A percentile compares a stretch with the other conserved stretches of the same genome.
These are phyloP conservation scores for Oncorhynchus nerka DNA, from an alignment of 2,113 vertebrate genomes.

Conservation along the genomic window DNA sequence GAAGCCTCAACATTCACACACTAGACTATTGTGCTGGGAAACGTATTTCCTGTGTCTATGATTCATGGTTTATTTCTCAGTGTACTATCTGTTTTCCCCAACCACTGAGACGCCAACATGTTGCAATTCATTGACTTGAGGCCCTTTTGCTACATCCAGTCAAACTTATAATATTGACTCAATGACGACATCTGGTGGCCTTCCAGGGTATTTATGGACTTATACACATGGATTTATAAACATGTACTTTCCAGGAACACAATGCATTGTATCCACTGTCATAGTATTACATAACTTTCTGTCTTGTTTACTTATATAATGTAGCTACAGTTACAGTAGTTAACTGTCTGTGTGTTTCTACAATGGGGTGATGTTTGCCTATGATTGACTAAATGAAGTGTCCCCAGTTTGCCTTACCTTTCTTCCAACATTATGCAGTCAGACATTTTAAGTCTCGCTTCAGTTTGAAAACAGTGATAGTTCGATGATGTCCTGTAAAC, in stretches of 20 bases:
- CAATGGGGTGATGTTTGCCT: not conserved
- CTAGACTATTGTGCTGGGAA: not conserved
- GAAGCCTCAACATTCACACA: too few relatives aligned
- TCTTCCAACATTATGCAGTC: not conserved
- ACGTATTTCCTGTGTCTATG: not conserved
- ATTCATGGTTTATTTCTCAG: not conserved
- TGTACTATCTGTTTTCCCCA: not conserved
- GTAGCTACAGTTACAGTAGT: too few relatives aligned
- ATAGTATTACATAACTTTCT: not conserved
- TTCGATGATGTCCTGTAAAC: not conserved
- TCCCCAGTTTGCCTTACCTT: too few relatives aligned
- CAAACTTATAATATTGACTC: not conserved
- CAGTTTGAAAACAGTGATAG: not conserved
- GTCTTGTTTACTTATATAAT: not conserved
- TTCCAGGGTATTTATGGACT: not conserved
- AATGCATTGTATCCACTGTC: not conserved
- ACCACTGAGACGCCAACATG: not conserved
- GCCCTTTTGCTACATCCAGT: not conserved
- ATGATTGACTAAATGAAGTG: too few relatives aligned
- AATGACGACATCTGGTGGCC: constrained; percentile 20
- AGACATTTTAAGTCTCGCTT: not conserved
- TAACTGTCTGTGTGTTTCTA: not conserved
- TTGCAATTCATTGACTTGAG: not conserved
- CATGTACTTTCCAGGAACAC: not conserved
- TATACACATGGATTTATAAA: not conserved